Evolutionary conservation across 2,113 vertebrate genomes (phyloP).

Genomic region (Narcine bancroftii): DNA sequence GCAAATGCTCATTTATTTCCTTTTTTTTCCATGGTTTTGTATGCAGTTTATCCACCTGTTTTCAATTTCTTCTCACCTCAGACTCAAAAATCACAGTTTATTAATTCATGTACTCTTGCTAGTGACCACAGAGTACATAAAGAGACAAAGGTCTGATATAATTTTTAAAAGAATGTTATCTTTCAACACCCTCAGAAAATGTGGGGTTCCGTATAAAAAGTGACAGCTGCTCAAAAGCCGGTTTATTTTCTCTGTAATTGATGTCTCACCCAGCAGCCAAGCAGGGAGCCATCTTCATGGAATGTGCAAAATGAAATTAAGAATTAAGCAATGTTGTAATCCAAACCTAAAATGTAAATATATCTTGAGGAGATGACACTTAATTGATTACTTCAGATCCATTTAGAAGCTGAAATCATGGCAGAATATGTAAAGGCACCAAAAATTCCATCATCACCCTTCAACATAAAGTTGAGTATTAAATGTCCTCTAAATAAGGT

Average conservation of each 20-base stretch:
- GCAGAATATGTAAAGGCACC: background rate
- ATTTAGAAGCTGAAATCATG: background rate
- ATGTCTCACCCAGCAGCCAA: background rate
- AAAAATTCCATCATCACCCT: background rate
- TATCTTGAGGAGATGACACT: background rate
- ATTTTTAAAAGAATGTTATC: background rate
- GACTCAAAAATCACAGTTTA: background rate
- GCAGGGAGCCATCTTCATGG: background rate
- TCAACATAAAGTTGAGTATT: background rate
- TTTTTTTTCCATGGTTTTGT: background rate
- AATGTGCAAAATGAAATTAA: background rate
- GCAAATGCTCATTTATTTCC: background rate
- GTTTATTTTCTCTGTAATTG: background rate
- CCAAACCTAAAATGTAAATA: background rate
- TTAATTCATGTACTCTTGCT: background rate
- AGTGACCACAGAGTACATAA: background rate
- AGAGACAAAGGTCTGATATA: background rate
- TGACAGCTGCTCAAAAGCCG: too few species aligned
- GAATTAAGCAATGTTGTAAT: background rate
- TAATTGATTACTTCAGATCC: background rate
- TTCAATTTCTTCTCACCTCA: background rate
- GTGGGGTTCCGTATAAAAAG: background rate
- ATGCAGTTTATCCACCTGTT: background rate
- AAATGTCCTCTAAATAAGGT: background rate
- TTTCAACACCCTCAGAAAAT: background rate